Conservation (phyloP, 2,797 vertebrate species). For the Enteromius thamalakanensis region DNA sequence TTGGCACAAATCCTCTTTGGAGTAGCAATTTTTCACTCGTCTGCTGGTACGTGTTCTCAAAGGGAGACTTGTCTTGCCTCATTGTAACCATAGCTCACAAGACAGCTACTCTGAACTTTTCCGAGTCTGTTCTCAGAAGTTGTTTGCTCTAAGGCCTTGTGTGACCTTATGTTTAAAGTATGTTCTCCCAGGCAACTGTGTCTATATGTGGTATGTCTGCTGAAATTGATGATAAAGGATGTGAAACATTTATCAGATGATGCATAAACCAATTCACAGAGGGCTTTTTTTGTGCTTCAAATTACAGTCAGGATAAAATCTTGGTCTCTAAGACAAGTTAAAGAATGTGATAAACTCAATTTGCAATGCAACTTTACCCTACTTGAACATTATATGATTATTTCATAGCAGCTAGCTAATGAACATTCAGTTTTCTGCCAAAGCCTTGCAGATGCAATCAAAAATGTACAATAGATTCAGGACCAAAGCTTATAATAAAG, state of each 20-base stretch:
- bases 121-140: neutral
- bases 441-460: constrained; percentile 57
- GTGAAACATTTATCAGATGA: constrained; percentile 7
- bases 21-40: constrained; percentile 27
- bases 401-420: constrained; percentile 49
- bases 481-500: constrained; percentile 48
- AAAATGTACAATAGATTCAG: constrained; percentile 47
- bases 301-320: constrained; percentile 41
- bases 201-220: constrained; percentile 32
- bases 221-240: constrained; percentile 38
- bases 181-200: constrained; percentile 26
- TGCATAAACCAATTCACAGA: constrained; percentile 41
- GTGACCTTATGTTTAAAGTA: constrained; percentile 25
- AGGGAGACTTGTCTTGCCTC: constrained; percentile 17
- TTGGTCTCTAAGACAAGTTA: constrained; percentile 40
- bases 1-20: constrained; percentile 63
- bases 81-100: constrained; percentile 21
- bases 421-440: constrained; percentile 53
- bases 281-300: constrained; percentile 60
- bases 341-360: constrained; percentile 39
- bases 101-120: constrained; percentile 14
- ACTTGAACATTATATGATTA: constrained; percentile 38
- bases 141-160: constrained; percentile 28
- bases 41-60: constrained; percentile 42
- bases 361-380: constrained; percentile 43